Conservation (phyloP, 92 coral and sea anemone genomes). For the Phymanthus crucifer region DNA sequence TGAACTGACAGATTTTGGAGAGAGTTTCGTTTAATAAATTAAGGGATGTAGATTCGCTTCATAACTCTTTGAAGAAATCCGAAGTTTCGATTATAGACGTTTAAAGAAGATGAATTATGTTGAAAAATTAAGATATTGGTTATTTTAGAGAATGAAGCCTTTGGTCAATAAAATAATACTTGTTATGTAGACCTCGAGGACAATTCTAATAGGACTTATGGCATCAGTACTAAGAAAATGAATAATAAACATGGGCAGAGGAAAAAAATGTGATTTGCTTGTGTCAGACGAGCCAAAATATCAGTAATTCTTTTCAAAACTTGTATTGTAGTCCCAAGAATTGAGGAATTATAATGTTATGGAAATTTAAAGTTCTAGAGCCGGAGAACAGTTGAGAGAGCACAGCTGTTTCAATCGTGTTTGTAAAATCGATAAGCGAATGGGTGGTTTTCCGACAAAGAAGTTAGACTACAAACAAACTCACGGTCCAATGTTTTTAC, state of each 20-base stretch:
- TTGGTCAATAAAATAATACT: not conserved
- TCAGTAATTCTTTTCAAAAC: not conserved
- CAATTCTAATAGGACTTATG: not conserved
- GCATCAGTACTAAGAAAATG: not conserved
- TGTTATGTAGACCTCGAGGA: not conserved
- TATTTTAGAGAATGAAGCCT: not conserved
- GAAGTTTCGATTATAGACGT: not conserved
- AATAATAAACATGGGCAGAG: not conserved
- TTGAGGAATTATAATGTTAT: slow-evolving; percentile 17
- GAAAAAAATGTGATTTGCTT: not conserved
- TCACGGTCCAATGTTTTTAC: not conserved
- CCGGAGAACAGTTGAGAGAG: not conserved
- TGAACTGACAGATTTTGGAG: not conserved
- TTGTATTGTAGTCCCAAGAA: not conserved
- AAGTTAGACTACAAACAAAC: slow-evolving; percentile 6
- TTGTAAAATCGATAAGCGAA: slow-evolving; percentile 8
- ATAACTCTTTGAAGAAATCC: not conserved
- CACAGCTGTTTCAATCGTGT: slow-evolving; percentile 16
- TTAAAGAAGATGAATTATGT: not conserved
- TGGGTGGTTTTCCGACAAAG: slow-evolving; percentile 23
- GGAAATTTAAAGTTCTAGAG: slow-evolving; percentile 12
- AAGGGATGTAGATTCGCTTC: not conserved
- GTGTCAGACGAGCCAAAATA: slow-evolving; percentile 17
- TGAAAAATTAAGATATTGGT: not conserved
- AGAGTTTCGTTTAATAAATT: not conserved